Percentiles rank a stretch among this genome's conserved stretches.
These are phyloP conservation scores for Lacerta bilineata DNA, from an alignment of 2,797 vertebrate genomes.

Conservation along the genomic window DNA sequence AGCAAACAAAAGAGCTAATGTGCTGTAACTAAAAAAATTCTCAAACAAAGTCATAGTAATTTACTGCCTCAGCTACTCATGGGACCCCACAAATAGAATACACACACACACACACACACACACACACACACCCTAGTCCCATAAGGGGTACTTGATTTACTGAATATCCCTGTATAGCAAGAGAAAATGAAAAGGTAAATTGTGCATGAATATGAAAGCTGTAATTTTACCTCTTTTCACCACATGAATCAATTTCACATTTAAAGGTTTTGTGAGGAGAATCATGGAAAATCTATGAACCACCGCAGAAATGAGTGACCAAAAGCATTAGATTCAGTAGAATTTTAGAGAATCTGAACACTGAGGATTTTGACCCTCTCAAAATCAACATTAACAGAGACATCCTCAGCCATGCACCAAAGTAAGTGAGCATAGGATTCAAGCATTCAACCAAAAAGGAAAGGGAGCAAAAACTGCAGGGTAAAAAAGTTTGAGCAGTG, in stretches of 20 bases:
- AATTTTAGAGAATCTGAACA: slow-evolving; percentile 1
- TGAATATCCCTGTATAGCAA: slow-evolving; percentile 77
- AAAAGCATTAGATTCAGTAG: slow-evolving; percentile 22
- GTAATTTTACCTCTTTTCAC: slow-evolving; percentile 80
- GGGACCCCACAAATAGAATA: slow-evolving; percentile 78
- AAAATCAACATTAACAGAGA: neutral
- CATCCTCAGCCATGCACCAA: neutral
- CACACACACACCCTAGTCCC: slow-evolving; percentile 70
- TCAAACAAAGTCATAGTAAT: slow-evolving; percentile 83
- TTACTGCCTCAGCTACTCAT: slow-evolving; percentile 77
- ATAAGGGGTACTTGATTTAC: slow-evolving; percentile 76
- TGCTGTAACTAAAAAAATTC: slow-evolving; percentile 84
- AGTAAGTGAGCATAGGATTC: neutral
- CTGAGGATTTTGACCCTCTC: neutral
- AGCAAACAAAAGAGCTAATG: slow-evolving; percentile 86
- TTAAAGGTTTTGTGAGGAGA: slow-evolving; percentile 68
- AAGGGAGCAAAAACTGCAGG: neutral
- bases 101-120: slow-evolving; percentile 25
- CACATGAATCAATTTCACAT: slow-evolving; percentile 71
- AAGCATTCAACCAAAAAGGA: neutral
- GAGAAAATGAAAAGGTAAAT: slow-evolving; percentile 80
- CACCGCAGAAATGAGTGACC: slow-evolving; percentile 58
- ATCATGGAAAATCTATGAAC: slow-evolving; percentile 68
- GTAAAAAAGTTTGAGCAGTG: fast-evolving
- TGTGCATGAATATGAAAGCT: slow-evolving; percentile 77